Percentiles rank a stretch among this genome's conserved stretches.
Evolutionary conservation across 2,888 invertebrate genomes (phyloP).

Genomic region (Byasa hedistus): DNA sequence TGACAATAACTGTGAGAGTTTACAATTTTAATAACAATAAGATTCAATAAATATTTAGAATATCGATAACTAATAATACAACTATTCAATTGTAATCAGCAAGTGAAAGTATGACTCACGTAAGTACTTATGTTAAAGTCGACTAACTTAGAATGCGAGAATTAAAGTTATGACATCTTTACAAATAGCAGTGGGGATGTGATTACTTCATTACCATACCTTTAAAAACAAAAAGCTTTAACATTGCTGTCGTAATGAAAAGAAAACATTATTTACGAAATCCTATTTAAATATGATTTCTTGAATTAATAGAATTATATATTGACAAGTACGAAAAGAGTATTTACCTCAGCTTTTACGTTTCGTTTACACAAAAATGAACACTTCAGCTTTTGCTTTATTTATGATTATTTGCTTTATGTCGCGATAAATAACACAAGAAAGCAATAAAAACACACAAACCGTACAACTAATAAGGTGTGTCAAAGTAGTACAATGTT

Average conservation of each 20-base stretch:
- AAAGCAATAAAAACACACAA: slow-evolving; percentile 24
- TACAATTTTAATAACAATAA: no score
- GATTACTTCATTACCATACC: no score
- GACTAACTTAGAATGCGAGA: not conserved
- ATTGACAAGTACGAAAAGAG: slow-evolving; percentile 1
- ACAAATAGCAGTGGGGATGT: no score
- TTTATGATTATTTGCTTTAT: slow-evolving; percentile 13
- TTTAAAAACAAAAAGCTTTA: slow-evolving; percentile 4
- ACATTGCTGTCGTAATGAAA: not conserved
- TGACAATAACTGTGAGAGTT: no score
- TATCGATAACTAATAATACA: not conserved
- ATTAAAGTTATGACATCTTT: not conserved
- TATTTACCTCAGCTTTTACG: no score
- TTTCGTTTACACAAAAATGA: no score
- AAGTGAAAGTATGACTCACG: slow-evolving; percentile 26
- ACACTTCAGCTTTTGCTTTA: not conserved
- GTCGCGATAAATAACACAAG: slow-evolving; percentile 29
- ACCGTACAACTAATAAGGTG: slow-evolving; percentile 26
- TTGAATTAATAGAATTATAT: slow-evolving; percentile 1
- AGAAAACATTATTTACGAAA: not conserved
- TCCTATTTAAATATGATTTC: not conserved
- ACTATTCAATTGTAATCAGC: not conserved
- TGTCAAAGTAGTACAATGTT: slow-evolving; percentile 26
- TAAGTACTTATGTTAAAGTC: not conserved
- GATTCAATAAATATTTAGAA: not conserved